Percentiles rank a stretch among this genome's conserved stretches.
Evolutionary conservation across 2,888 invertebrate genomes (phyloP).

Genomic region (Calameuta pallipes): DNA sequence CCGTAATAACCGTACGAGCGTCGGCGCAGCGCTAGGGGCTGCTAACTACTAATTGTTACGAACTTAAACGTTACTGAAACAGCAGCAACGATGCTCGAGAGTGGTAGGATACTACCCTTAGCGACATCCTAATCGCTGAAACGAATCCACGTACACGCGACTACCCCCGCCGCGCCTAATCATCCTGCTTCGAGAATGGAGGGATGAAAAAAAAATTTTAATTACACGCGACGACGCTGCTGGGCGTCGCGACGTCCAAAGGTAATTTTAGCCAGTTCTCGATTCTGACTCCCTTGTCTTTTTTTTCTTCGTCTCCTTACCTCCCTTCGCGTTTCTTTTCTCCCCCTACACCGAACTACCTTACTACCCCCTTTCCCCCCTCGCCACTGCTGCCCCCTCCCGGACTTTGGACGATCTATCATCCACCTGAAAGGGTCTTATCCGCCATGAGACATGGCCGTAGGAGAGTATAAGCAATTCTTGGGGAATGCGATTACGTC

Average conservation of each 20-base stretch:
- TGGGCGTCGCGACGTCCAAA: no score
- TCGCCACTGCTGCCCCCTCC: conserved; percentile 15
- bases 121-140: no score
- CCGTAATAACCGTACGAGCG: conserved; percentile 42
- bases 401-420: conserved; percentile 30
- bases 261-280: no score
- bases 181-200: no score
- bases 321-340: background rate
- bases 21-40: conserved; percentile 29
- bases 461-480: conserved; percentile 46
- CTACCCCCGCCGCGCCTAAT: no score
- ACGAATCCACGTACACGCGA: no score
- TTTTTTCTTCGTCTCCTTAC: background rate
- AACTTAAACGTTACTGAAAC: conserved; percentile 44
- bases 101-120: no score
- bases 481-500: conserved; percentile 49
- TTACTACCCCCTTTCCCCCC: background rate
- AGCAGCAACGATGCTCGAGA: conserved; percentile 23
- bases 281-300: no score
- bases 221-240: no score
- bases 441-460: conserved; percentile 39
- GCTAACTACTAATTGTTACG: conserved; percentile 53
- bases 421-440: conserved; percentile 40
- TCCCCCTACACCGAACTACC: no score
- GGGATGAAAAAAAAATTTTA: no score